Base-by-base conservation (phyloP, 2,797 vertebrate genomes). In the Fratercula arctica region DNA sequence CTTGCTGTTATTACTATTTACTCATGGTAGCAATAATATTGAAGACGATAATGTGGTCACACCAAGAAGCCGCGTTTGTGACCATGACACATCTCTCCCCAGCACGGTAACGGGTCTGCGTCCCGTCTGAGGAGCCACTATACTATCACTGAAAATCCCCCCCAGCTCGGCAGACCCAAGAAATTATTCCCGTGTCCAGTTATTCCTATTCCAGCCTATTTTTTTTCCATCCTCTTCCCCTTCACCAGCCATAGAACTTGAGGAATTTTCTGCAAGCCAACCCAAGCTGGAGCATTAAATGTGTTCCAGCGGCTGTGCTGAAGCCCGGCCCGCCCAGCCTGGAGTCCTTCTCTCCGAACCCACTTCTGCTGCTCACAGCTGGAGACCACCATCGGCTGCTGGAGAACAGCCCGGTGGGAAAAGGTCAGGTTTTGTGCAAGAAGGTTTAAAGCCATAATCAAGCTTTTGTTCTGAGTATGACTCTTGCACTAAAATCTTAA, bases 351-450 rank as follows among this genome's bases (percentile, higher is more conserved):
- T 59, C 73, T 70, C 87, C 90, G 89, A 93, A 87, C 83, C 50
- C 70, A 26, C 76, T 85, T 68, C 45, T 82, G 64, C 64, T 48
- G 67, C 75, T 94, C 26, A 2, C 19, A 83, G 96, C 95, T 87
- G 46, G 10, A 25, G 69, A 46, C 77, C 37, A 2, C 45, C 64
- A 28, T 81, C 89, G 83, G 93, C 82, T 72, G 69, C 94, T 95
- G 91, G 96, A 98, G 97, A 97, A 94, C 94, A 95, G 98, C 97
- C 97, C 84, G 77, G 90, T 72, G 97, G 80, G 64, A 86, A 93
- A 95, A 97, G 93, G 85, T 96, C 93, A 66, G 80, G 61, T 73
- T 96, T 95, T 86, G 93, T 70, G 81, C 88, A 97, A 85, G 75
- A 87, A 97, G 88, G 87, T 95, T 96, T 90, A 93, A 97, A 88